Conservation (phyloP, 2,888 invertebrate genomes). For the Augiades crinisus region DNA sequence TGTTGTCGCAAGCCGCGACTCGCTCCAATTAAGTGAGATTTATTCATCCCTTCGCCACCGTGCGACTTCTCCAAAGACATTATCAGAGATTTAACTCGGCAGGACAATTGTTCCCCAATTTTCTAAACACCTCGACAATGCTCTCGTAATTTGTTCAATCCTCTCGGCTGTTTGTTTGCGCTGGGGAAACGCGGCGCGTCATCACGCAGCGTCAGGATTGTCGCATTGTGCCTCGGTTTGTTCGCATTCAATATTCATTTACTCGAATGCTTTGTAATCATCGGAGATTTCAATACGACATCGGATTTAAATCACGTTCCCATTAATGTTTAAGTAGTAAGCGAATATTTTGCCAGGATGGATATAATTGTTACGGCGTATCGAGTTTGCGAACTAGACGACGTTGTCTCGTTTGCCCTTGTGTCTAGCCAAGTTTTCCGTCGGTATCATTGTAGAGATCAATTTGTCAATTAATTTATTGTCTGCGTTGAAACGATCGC, state of each 20-base stretch:
- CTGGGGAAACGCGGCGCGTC: conserved; percentile 59
- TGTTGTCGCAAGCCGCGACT: conserved; percentile 66
- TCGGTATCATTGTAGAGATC: conserved; percentile 13
- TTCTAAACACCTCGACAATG: conserved; percentile 75
- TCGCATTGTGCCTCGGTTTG: conserved; percentile 51
- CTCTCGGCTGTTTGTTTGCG: conserved; percentile 65
- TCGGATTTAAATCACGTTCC: conserved; percentile 53
- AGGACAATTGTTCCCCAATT: conserved; percentile 75
- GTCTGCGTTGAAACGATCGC: conserved; percentile 30
- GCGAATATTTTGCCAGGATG: conserved; percentile 8
- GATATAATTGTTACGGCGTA: conserved; percentile 11
- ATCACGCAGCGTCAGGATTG: conserved; percentile 51
- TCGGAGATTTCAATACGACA: conserved; percentile 51
- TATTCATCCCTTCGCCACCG: conserved; percentile 67
- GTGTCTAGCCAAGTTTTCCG: not conserved
- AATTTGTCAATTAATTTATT: conserved; percentile 40
- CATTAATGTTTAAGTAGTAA: conserved; percentile 39
- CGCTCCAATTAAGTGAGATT: conserved; percentile 76
- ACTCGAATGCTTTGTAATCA: conserved; percentile 60
- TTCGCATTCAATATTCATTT: conserved; percentile 68
- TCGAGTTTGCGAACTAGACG: not conserved
- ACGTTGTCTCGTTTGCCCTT: not conserved
- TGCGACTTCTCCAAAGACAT: conserved; percentile 65
- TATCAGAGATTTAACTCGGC: conserved; percentile 72
- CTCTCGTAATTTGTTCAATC: conserved; percentile 71